Evolutionary conservation across 23 tunicate genomes (phyloP).

Genomic region (Botrylloides violaceus): DNA sequence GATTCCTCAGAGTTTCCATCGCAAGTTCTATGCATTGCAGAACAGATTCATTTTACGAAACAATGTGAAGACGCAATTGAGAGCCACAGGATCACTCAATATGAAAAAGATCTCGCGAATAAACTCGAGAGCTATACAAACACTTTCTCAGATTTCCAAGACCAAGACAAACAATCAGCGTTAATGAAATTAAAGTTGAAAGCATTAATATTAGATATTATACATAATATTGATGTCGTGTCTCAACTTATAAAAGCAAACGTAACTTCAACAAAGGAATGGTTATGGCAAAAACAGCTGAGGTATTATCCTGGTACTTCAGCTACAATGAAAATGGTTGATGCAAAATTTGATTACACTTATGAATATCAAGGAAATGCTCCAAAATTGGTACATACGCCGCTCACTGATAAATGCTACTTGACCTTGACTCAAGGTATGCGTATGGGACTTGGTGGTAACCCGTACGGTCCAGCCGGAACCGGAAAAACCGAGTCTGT

Average conservation of each 20-base stretch:
- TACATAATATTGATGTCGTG: slow-evolving; percentile 81
- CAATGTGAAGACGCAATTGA: slow-evolving; percentile 55
- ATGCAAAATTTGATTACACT: slow-evolving; percentile 73
- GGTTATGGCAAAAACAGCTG: slow-evolving; percentile 94
- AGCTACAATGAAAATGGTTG: slow-evolving; percentile 65
- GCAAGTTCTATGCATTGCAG: slow-evolving; percentile 77
- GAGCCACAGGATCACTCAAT: slow-evolving; percentile 22
- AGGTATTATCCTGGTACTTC: slow-evolving; percentile 37
- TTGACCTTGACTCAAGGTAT: slow-evolving; percentile 93
- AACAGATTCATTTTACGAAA: slow-evolving; percentile 40
- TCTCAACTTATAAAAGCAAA: slow-evolving; percentile 36
- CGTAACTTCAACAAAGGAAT: slow-evolving; percentile 32
- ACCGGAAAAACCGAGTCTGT: slow-evolving; percentile 98
- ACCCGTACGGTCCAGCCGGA: slow-evolving; percentile 98
- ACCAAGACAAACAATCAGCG: slow-evolving; percentile 32
- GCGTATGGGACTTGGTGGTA: slow-evolving; percentile 94
- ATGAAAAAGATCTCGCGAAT: slow-evolving; percentile 28
- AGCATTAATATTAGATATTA: slow-evolving; percentile 81
- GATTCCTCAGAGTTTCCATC: slow-evolving; percentile 72
- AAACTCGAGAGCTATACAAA: slow-evolving; percentile 57
- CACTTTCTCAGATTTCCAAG: slow-evolving; percentile 6
- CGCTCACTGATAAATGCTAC: slow-evolving; percentile 94
- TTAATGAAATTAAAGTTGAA: slow-evolving; percentile 63
- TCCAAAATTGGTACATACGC: slow-evolving; percentile 86
- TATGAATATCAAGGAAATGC: slow-evolving; percentile 97